Evolutionary conservation across 2,797 vertebrate species (phyloP), one percentile per base, ranked within the genome.

Genomic region (Liparis tanakae): DNA sequence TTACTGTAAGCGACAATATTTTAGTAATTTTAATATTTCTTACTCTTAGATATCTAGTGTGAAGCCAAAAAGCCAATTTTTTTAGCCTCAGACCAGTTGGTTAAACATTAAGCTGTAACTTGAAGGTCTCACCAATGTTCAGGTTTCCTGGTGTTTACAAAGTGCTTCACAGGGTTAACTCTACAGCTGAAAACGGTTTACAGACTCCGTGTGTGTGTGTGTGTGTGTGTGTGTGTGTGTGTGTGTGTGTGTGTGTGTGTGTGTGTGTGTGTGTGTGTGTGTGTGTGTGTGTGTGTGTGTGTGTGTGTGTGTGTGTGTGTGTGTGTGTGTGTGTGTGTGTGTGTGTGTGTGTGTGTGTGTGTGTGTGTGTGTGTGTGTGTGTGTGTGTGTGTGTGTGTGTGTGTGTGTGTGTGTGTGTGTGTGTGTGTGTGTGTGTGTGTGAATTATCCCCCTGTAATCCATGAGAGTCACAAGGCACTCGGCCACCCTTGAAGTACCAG

Each of bases 381-480:
- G 34, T 7, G 12, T 22, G 17, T 37, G 14, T 22, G 33, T 58
- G 43, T 30, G 25, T 30, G 2, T 30, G 2, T 66, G 37, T 12
- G 34, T 7, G 12, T 22, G 17, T 37, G 14, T 22, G 33, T 58
- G 43, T 30, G 25, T 30, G 2, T 30, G 2, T 66, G 37, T 12
- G 34, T 30, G 25, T 30, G 2, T 30, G 2, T 66, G 37, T 12
- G 34, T 7, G 12, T 22, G 17, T 37, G 14, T 22, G 33, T 58
- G 43, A 20, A 83, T 90, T 80, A 89, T 79, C 67, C 59, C 20
- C 34, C 14, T 67, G 63, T 90, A 90, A 92, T 87, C 86, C 80
- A 43, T 62, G 60, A 50, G 61, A 78, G 81, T 85, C 78, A 87
- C 71, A 82, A 75, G 76, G 66, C 75, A 78, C 70, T 73, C 83